Conservation (phyloP, 23 tunicate genomes). For the Oikopleura dioica region DNA sequence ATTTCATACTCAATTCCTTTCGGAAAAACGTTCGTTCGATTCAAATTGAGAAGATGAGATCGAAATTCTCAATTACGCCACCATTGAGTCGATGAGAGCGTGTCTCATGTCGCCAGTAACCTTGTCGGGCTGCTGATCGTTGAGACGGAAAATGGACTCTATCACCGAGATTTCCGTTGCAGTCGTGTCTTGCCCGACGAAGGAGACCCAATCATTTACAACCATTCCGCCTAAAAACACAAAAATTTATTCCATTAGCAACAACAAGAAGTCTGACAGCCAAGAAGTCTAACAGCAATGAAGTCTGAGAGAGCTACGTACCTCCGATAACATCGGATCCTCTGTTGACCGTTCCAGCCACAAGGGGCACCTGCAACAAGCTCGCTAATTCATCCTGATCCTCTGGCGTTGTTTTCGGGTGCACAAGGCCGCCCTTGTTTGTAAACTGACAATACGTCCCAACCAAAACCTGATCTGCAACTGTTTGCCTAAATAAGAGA, state of each 20-base stretch:
- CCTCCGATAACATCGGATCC: slow-evolving; percentile 92
- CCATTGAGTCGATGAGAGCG: slow-evolving; percentile 55
- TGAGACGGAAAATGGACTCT: slow-evolving; percentile 69
- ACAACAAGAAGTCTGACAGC: not conserved
- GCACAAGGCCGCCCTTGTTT: slow-evolving; percentile 92
- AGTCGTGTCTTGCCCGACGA: slow-evolving; percentile 88
- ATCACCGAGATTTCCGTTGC: slow-evolving; percentile 69
- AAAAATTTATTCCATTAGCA: too few relatives aligned
- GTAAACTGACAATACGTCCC: slow-evolving; percentile 74
- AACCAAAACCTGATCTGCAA: slow-evolving; percentile 83
- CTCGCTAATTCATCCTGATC: slow-evolving; percentile 92
- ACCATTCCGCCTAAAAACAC: slow-evolving; percentile 40
- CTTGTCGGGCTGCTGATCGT: slow-evolving; percentile 28
- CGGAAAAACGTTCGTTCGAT: too few relatives aligned
- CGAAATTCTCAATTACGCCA: too few relatives aligned
- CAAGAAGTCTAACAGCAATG: not conserved
- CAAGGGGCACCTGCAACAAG: slow-evolving; percentile 74
- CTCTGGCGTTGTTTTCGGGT: slow-evolving; percentile 73
- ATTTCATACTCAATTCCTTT: too few relatives aligned
- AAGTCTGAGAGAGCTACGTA: not conserved
- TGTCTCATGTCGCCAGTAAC: slow-evolving; percentile 59
- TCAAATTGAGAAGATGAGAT: too few relatives aligned
- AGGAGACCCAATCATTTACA: slow-evolving; percentile 98
- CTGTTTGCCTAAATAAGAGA: slow-evolving; percentile 32
- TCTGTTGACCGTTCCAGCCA: slow-evolving; percentile 88